These are phyloP conservation scores for Thereva unica DNA, from an alignment of 2,888 invertebrate species.

Conservation along the genomic window DNA sequence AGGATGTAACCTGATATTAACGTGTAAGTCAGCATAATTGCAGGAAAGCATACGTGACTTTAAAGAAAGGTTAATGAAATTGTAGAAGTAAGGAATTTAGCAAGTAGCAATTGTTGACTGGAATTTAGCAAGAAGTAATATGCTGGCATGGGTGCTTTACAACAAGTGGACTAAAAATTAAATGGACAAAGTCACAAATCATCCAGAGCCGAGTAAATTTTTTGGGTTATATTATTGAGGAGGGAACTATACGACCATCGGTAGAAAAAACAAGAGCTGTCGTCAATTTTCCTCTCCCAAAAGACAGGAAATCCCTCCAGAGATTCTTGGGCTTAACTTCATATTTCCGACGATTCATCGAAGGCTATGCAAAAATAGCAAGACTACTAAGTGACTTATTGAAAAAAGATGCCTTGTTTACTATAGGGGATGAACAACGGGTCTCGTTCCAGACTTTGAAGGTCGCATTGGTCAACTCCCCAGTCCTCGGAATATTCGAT, in stretches of 20 bases:
- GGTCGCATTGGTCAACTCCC: not conserved
- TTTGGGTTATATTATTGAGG: conserved; percentile 25
- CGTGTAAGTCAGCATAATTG: no score
- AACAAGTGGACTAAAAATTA: conserved; percentile 22
- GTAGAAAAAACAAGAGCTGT: conserved; percentile 23
- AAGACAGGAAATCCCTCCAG: not conserved
- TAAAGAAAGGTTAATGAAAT: no score
- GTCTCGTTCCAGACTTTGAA: conserved; percentile 11
- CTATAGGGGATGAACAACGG: not conserved
- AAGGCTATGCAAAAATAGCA: not conserved
- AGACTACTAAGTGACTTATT: conserved; percentile 7
- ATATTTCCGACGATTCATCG: conserved; percentile 20
- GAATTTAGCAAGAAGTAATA: no score
- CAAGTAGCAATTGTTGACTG: no score
- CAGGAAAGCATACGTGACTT: no score
- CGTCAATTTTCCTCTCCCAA: conserved; percentile 23
- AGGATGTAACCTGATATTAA: no score
- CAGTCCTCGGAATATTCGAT: conserved; percentile 31
- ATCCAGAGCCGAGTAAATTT: conserved; percentile 17
- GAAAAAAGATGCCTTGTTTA: conserved; percentile 8
- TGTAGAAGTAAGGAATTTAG: no score
- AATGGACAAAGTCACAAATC: not conserved
- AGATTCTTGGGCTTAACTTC: conserved; percentile 16
- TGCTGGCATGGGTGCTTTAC: no score
- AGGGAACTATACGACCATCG: conserved; percentile 22